Evolutionary conservation across 2,113 vertebrate species (phyloP).

Genomic region (Cnemophilus loriae): DNA sequence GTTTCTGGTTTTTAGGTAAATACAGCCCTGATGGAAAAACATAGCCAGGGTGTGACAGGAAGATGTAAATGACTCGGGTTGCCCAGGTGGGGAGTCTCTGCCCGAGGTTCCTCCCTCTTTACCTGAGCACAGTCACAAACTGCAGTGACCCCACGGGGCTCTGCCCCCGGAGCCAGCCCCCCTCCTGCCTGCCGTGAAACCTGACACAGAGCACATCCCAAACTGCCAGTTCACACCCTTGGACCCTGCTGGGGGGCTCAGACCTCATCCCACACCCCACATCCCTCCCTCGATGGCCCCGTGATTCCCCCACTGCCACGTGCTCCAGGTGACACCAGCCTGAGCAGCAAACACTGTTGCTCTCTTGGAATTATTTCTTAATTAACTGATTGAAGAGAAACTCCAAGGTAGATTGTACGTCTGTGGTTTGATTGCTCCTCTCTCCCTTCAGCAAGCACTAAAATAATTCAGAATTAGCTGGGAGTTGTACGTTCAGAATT

Average conservation of each 20-base stretch:
- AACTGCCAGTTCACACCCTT: background rate
- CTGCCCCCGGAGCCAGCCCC: background rate
- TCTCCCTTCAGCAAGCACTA: background rate
- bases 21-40: background rate
- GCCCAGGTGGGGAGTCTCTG: background rate
- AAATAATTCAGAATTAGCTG: background rate
- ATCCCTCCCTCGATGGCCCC: background rate
- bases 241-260: background rate
- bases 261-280: background rate
- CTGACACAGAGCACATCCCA: background rate
- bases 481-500: background rate
- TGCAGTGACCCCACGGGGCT: background rate
- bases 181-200: background rate
- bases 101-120: background rate
- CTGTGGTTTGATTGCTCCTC: background rate
- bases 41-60: background rate
- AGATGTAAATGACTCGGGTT: accelerated
- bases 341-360: background rate
- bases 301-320: background rate
- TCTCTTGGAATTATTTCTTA: background rate
- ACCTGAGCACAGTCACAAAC: background rate
- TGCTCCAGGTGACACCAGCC: background rate
- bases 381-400: background rate
- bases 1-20: background rate
- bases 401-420: background rate